These are phyloP conservation scores for Piaya cayana DNA, from an alignment of 2,113 vertebrate genomes.

Conservation along the genomic window DNA sequence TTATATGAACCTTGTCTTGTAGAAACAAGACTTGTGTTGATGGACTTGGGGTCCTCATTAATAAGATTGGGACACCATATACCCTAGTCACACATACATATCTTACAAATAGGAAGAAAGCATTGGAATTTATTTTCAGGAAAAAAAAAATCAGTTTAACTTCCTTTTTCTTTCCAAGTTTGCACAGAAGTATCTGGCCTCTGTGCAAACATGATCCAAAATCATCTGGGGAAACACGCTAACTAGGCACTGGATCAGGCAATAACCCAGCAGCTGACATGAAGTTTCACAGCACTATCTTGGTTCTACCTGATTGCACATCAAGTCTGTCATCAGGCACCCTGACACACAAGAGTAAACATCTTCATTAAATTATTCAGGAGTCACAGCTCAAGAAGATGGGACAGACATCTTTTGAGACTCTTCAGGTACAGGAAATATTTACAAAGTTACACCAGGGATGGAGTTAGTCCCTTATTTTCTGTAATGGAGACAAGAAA, in stretches of 20 bases:
- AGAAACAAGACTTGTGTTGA: background rate
- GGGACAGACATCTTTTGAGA: background rate
- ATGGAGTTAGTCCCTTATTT: background rate
- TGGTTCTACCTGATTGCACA: background rate
- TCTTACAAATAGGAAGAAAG: background rate
- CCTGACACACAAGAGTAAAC: background rate
- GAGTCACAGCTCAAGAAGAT: background rate
- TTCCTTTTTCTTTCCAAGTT: background rate
- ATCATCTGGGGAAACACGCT: background rate
- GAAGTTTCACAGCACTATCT: background rate
- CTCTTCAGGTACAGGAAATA: background rate
- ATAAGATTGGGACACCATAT: background rate
- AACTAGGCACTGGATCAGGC: background rate
- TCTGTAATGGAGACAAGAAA: background rate
- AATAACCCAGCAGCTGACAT: background rate
- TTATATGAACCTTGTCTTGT: background rate
- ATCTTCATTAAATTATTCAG: background rate
- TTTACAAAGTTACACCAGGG: background rate
- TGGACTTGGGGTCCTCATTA: background rate
- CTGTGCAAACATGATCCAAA: background rate
- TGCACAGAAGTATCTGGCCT: background rate
- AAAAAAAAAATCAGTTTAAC: background rate
- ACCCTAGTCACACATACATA: rapidly evolving
- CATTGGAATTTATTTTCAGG: background rate
- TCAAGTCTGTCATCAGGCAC: background rate